Evolutionary conservation across 1,140 invertebrate species (phyloP).

Genomic region (Tribolium madens): DNA sequence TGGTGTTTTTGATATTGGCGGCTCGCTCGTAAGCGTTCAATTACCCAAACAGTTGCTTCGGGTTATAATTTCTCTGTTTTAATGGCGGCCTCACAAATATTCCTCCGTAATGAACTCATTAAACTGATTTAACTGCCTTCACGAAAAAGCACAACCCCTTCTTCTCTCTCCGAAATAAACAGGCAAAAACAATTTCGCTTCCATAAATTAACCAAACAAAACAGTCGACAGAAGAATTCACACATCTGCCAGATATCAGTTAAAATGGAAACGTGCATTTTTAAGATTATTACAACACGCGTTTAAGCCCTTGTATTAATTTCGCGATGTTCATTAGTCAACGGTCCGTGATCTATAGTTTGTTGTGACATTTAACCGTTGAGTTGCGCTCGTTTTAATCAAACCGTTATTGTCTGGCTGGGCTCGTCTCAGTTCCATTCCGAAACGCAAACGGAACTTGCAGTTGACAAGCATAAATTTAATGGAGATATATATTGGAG

Average conservation of each 20-base stretch:
- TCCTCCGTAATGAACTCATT: constrained; percentile 47
- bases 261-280: constrained; percentile 2
- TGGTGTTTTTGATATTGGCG: constrained; percentile 41
- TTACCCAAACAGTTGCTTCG: constrained; percentile 47
- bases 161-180: no score
- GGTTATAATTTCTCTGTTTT: constrained; percentile 48
- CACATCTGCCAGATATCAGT: neutral
- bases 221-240: constrained; percentile 3
- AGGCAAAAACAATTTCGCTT: constrained; percentile 41
- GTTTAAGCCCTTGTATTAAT: constrained; percentile 23
- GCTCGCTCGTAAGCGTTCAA: constrained; percentile 45
- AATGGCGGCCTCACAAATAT: constrained; percentile 46
- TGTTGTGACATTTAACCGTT: constrained; percentile 49
- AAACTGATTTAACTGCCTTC: constrained; percentile 46
- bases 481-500: constrained; percentile 56
- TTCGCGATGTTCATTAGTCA: constrained; percentile 40
- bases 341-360: constrained; percentile 44
- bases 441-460: constrained; percentile 49
- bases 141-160: constrained; percentile 43
- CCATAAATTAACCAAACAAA: constrained; percentile 10
- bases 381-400: constrained; percentile 50
- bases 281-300: no score
- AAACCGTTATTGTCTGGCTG: constrained; percentile 48
- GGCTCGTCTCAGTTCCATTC: constrained; percentile 46
- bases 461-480: constrained; percentile 57